phyloP scores from a whole-genome alignment of 2,113 vertebrate species.

The Phaethon lepturus region DNA sequence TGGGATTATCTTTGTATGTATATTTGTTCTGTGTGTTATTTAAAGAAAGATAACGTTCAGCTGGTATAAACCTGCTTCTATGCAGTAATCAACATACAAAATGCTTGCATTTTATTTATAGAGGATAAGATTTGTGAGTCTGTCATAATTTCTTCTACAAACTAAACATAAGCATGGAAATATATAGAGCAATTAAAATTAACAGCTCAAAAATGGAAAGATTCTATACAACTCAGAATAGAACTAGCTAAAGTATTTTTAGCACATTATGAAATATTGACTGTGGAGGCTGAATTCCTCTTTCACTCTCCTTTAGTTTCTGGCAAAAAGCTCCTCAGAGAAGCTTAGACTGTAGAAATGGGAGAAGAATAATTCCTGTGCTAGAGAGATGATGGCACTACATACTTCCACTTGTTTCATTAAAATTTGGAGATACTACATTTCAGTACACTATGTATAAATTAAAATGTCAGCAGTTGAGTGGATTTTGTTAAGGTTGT shows the following conservation, averaged over 20 bases:
- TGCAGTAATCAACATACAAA: background rate
- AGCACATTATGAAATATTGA: background rate
- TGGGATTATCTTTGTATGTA: background rate
- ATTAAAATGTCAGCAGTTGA: background rate
- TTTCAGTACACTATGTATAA: background rate
- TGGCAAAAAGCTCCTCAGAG: background rate
- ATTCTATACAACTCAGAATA: background rate
- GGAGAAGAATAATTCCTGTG: background rate
- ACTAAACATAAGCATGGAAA: background rate
- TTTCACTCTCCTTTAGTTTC: background rate
- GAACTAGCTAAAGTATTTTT: background rate
- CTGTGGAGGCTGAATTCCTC: background rate
- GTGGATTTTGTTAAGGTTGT: background rate
- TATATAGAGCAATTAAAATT: background rate
- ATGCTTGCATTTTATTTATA: background rate
- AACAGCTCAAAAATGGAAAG: background rate
- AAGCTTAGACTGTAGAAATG: background rate
- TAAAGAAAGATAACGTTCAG: background rate
- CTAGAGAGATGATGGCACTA: background rate
- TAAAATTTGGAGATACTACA: background rate
- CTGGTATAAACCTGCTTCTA: background rate
- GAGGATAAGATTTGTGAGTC: background rate
- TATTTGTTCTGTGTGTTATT: background rate
- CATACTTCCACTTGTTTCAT: background rate
- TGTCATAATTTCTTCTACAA: background rate